A percentile compares a stretch with the other conserved stretches of the same genome.
phyloP scores from a whole-genome alignment of 2,888 invertebrate genomes.

The Seladonia tumulorum region DNA sequence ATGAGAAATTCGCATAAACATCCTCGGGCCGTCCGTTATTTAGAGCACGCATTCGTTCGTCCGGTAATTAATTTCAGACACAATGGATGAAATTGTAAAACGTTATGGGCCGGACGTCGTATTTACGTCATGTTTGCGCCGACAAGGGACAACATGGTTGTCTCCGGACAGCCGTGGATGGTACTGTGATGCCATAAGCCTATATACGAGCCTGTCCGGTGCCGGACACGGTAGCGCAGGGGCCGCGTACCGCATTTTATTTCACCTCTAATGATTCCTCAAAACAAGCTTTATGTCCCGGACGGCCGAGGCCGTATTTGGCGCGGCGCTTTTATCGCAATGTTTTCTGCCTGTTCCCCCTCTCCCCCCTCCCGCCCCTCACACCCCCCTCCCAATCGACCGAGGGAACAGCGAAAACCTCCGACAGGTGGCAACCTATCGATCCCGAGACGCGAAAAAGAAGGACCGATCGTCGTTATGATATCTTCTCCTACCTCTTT shows the following conservation, averaged over 20 bases:
- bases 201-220: constrained; percentile 58
- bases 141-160: constrained; percentile 57
- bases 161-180: constrained; percentile 58
- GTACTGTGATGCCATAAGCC: constrained; percentile 63
- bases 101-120: constrained; percentile 41
- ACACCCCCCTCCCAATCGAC: constrained; percentile 26
- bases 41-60: background rate
- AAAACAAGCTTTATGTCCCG: constrained; percentile 76
- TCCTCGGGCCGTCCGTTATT: background rate
- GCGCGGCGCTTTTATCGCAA: constrained; percentile 75
- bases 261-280: constrained; percentile 77
- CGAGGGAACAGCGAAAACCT: constrained; percentile 55
- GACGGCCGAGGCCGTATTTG: constrained; percentile 75
- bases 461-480: constrained; percentile 61
- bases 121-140: constrained; percentile 51
- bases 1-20: constrained; percentile 6
- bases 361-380: constrained; percentile 37
- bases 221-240: constrained; percentile 64
- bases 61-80: constrained; percentile 32
- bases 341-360: constrained; percentile 70
- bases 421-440: constrained; percentile 69
- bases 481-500: constrained; percentile 31
- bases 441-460: constrained; percentile 54
- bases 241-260: constrained; percentile 61
- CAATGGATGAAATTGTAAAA: constrained; percentile 50